These are phyloP conservation scores for Leptopilina myrica DNA, from an alignment of 2,888 invertebrate species.

Conservation along the genomic window DNA sequence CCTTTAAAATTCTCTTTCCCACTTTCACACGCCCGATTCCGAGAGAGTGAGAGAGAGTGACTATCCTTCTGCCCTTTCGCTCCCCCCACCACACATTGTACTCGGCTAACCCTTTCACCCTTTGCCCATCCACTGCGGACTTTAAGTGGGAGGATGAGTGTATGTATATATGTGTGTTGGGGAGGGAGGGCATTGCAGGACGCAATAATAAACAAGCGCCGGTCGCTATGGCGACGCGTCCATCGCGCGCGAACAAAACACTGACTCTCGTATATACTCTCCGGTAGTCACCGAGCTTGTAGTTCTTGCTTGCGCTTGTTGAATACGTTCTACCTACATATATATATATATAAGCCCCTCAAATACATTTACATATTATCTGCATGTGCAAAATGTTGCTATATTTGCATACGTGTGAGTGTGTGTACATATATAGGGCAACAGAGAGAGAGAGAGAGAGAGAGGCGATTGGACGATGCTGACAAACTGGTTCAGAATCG, in stretches of 20 bases:
- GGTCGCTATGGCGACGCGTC: slow-evolving; percentile 75
- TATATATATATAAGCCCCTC: not conserved
- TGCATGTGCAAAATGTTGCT: too few relatives aligned
- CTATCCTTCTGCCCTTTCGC: slow-evolving; percentile 44
- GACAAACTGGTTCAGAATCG: slow-evolving; percentile 67
- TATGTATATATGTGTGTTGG: not conserved
- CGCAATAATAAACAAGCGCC: slow-evolving; percentile 76
- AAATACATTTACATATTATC: too few relatives aligned
- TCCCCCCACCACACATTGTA: slow-evolving; percentile 45
- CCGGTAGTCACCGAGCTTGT: slow-evolving; percentile 64
- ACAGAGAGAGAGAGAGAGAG: slow-evolving; percentile 3
- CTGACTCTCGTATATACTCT: slow-evolving; percentile 51
- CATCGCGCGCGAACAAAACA: slow-evolving; percentile 75
- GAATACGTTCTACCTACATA: slow-evolving; percentile 45
- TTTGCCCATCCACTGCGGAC: slow-evolving; percentile 50
- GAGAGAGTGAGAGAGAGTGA: not conserved
- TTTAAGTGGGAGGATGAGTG: not conserved
- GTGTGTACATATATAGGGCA: slow-evolving; percentile 40
- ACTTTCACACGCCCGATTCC: slow-evolving; percentile 33
- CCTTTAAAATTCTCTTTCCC: slow-evolving; percentile 44
- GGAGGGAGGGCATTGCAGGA: slow-evolving; percentile 61
- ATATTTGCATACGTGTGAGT: slow-evolving; percentile 50
- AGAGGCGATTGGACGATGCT: slow-evolving; percentile 49
- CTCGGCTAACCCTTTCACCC: slow-evolving; percentile 62
- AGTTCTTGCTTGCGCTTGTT: slow-evolving; percentile 60